These are phyloP conservation scores for Quiscalus mexicanus DNA, from an alignment of 2,113 vertebrate genomes.

Conservation along the genomic window DNA sequence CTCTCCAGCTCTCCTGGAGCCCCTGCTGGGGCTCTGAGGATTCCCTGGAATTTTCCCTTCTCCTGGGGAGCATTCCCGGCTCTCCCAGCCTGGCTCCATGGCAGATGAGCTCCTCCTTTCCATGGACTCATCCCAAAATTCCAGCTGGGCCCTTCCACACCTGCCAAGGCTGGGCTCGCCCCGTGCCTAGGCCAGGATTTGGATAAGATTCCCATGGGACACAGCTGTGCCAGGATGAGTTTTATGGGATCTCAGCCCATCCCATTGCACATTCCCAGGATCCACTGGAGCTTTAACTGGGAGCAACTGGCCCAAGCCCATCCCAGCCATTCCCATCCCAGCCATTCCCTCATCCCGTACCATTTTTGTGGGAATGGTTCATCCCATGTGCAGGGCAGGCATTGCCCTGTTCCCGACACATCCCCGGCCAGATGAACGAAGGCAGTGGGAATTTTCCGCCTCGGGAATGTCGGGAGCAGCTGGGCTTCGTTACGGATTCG, in stretches of 20 bases:
- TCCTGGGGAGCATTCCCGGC: background rate
- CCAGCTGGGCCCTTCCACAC: accelerated
- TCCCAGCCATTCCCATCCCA: background rate
- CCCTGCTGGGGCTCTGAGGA: background rate
- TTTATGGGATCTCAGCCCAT: background rate
- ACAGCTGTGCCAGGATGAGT: background rate
- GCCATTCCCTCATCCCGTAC: background rate
- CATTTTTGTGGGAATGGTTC: background rate
- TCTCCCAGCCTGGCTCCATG: background rate
- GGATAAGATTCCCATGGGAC: background rate
- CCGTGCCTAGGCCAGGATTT: background rate
- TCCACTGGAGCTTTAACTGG: background rate
- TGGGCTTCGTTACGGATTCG: background rate
- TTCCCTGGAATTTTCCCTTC: background rate
- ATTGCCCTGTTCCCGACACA: background rate
- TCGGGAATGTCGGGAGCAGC: background rate
- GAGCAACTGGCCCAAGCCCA: background rate
- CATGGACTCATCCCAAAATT: background rate
- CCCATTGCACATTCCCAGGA: background rate
- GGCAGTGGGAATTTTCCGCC: background rate
- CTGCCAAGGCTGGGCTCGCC: background rate
- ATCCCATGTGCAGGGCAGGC: background rate
- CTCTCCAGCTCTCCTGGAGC: background rate
- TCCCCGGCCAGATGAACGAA: background rate
- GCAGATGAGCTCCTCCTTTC: background rate